Evolutionary conservation across 2,113 vertebrate genomes (phyloP).

Genomic region (Leucopternis melanops): DNA sequence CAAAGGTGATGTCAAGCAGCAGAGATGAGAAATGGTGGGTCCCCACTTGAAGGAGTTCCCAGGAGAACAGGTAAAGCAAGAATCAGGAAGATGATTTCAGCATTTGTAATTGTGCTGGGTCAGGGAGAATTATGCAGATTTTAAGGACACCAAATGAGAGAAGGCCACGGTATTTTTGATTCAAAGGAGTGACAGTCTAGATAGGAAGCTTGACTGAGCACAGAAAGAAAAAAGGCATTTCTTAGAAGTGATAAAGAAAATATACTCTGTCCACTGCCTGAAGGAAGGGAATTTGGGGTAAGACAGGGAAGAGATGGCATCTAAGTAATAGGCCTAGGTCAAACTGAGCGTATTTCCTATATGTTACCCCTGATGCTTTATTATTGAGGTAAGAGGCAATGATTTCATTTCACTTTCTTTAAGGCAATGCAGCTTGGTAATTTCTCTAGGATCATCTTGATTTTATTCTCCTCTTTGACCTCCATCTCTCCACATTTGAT

Average conservation of each 20-base stretch:
- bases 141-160: neutral
- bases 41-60: neutral
- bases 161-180: neutral
- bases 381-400: neutral
- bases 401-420: neutral
- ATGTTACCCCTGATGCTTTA: neutral
- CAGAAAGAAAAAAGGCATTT: neutral
- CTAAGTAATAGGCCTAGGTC: neutral
- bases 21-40: neutral
- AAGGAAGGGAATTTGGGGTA: neutral
- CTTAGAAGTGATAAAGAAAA: neutral
- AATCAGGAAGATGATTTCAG: neutral
- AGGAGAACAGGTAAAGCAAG: neutral
- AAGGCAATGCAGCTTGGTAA: neutral
- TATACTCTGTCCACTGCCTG: neutral
- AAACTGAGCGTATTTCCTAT: neutral
- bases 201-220: neutral
- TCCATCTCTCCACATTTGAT: neutral
- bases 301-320: neutral
- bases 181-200: neutral
- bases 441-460: neutral
- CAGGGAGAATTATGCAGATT: neutral
- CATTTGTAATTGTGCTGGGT: neutral
- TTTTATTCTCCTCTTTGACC: neutral
- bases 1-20: neutral